phyloP scores from a whole-genome alignment of 2,113 vertebrate species.

The Takifugu flavidus region DNA sequence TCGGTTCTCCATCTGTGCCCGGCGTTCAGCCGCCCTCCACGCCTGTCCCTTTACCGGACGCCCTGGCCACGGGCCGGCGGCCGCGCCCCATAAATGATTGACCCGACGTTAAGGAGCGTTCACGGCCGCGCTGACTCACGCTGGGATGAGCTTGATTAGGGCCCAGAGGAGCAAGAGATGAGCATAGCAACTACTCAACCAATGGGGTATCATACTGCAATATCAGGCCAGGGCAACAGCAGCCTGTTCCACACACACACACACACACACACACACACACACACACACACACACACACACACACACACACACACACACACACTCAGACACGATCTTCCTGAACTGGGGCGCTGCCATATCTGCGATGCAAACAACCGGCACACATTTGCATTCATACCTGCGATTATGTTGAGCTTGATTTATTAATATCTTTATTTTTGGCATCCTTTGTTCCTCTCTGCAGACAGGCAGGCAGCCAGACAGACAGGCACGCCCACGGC shows the following conservation, averaged over 20 bases:
- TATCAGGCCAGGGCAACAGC: constrained; percentile 30
- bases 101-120: constrained; percentile 35
- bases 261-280: constrained; percentile 12
- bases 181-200: constrained; percentile 72
- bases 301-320: constrained; percentile 32
- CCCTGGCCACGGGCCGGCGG: constrained; percentile 14
- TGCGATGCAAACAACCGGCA: constrained; percentile 21
- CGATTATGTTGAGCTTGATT: constrained; percentile 39
- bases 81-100: constrained; percentile 39
- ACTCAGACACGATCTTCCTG: constrained; percentile 17
- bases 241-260: neutral
- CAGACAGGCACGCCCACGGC: constrained; percentile 14
- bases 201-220: constrained; percentile 63
- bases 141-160: constrained; percentile 51
- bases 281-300: neutral
- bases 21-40: neutral
- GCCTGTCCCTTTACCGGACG: neutral
- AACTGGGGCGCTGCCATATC: constrained; percentile 27
- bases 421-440: constrained; percentile 6
- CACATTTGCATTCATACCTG: constrained; percentile 29
- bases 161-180: constrained; percentile 47
- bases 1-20: constrained; percentile 10
- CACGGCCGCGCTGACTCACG: constrained; percentile 45
- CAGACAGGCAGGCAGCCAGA: constrained; percentile 15
- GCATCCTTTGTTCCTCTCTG: constrained; percentile 5